phyloP scores from a whole-genome alignment of 2,797 vertebrate species.

The Sebastes umbrosus region DNA sequence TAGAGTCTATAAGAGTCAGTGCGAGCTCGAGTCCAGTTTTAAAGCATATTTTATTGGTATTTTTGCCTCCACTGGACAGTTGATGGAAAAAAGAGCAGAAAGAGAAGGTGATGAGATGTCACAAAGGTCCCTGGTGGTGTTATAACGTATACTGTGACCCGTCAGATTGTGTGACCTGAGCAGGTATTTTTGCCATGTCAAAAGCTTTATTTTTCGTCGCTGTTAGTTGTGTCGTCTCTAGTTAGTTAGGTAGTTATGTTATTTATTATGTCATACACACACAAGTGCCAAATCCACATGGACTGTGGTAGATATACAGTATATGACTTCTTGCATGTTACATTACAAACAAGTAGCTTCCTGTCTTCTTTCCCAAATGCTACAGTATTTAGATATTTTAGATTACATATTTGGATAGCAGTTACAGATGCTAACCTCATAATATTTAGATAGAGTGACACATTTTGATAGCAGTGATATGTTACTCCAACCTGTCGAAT shows the following conservation, averaged over 20 bases:
- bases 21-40: background rate
- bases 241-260: background rate
- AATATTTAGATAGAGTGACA: background rate
- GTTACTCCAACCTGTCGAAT: background rate
- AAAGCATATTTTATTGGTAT: background rate
- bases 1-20: background rate
- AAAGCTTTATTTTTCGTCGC: background rate
- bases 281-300: background rate
- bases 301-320: background rate
- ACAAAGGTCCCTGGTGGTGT: background rate
- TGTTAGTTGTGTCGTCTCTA: background rate
- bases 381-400: background rate
- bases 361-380: background rate
- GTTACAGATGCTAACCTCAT: background rate
- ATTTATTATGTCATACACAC: background rate
- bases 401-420: background rate
- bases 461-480: background rate
- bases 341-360: background rate
- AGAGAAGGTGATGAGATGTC: background rate
- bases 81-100: background rate
- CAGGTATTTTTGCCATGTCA: background rate
- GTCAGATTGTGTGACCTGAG: background rate
- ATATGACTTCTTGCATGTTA: background rate
- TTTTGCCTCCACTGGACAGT: background rate
- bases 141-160: too few relatives aligned